Base-by-base conservation (phyloP, 2,797 vertebrate genomes). In the Anomalospiza imberbis region DNA sequence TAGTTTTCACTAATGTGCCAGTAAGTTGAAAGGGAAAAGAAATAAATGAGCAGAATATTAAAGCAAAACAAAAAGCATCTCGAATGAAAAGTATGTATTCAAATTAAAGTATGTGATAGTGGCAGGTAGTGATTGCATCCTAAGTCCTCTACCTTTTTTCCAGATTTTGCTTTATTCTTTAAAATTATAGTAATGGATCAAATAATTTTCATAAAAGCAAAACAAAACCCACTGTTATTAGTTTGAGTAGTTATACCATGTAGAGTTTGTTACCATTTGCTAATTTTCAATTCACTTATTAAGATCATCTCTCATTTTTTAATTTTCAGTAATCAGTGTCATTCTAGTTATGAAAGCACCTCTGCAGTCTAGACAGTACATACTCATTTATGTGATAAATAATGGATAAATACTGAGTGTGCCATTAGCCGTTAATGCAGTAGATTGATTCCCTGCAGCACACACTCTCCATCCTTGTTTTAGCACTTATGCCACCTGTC, bases 381-480 rank as follows among this genome's bases (percentile, higher is more conserved):
- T 68, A 89, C 91, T 97, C 95, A 96, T 94, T 97, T 97, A 86
- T 93, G 88, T 95, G 78, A 95, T 97, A 97, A 98, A 97, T 97
- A 97, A 97, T 96, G 96, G 93, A 97, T 97, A 97, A 96, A 97
- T 85, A 95, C 92, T 87, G 81, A 95, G 92, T 91, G 58, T 94
- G 91, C 88, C 91, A 96, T 97, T 97, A 96, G 88, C 92, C 58
- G 2, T 88, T 97, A 96, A 96, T 94, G 91, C 95, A 94, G 94
- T 80, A 89, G 94, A 97, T 95, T 93, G 95, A 96, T 94, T 96
- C 93, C 57, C 83, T 74, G 78, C 80, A 94, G 82, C 81, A 92
- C 40, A 63, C 72, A 54, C 78, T 89, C 80, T 95, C 89, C 91
- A 71, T 96, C 85, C 95, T 96, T 91, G 83, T 90, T 97, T 97